phyloP scores from a whole-genome alignment of 2,113 vertebrate genomes.

The Kryptolebias marmoratus region DNA sequence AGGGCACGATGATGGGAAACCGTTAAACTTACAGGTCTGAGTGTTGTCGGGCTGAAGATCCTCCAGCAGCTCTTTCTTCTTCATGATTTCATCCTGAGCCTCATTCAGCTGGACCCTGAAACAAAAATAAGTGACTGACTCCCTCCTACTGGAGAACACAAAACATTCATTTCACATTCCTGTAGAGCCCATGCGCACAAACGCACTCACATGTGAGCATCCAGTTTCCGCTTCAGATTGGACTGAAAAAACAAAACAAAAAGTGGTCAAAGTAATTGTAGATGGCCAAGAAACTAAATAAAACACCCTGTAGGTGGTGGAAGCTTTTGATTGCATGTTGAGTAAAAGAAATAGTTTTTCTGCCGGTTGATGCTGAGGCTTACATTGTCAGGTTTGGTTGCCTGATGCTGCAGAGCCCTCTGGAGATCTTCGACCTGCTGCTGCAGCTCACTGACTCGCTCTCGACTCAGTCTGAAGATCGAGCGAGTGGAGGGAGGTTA shows the following conservation, averaged over 20 bases:
- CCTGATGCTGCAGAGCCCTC: conserved; percentile 92
- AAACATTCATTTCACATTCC: not conserved
- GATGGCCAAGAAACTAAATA: no score
- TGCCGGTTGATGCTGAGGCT: conserved; percentile 55
- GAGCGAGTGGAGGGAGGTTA: not conserved
- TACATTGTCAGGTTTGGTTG: conserved; percentile 89
- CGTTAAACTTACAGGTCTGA: conserved; percentile 77
- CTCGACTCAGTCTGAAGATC: conserved; percentile 84
- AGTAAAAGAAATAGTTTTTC: not conserved
- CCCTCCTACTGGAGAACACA: conserved; percentile 3
- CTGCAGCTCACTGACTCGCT: conserved; percentile 87
- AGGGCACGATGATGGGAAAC: not conserved
- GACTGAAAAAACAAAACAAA: conserved; percentile 82
- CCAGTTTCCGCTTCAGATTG: conserved; percentile 92
- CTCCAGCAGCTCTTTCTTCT: conserved; percentile 94
- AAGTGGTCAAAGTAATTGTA: not conserved
- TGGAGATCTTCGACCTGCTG: conserved; percentile 96
- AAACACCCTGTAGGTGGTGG: not conserved
- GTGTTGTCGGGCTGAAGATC: conserved; percentile 92
- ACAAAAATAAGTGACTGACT: not conserved
- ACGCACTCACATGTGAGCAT: conserved; percentile 94
- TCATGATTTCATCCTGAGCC: conserved; percentile 95
- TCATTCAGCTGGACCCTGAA: conserved; percentile 93
- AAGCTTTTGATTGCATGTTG: not conserved
- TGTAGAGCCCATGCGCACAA: not conserved